These are phyloP conservation scores for Crotalus helleri DNA, from an alignment of 2,113 vertebrate species.

Conservation along the genomic window DNA sequence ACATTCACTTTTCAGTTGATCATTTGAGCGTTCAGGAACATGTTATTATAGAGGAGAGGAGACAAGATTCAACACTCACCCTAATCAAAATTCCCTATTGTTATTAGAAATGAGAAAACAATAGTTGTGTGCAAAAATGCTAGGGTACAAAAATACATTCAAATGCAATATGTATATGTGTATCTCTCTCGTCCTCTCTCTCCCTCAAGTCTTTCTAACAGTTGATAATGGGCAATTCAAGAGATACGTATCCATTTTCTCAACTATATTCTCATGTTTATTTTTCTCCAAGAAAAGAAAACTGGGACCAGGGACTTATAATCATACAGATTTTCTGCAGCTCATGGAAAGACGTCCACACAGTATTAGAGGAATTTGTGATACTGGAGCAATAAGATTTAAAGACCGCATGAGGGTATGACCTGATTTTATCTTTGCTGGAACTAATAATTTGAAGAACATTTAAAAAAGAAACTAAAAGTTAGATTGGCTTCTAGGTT, in stretches of 20 bases:
- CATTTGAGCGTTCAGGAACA: neutral
- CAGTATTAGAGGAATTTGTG: slow-evolving; percentile 66
- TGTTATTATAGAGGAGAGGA: neutral
- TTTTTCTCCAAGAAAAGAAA: slow-evolving; percentile 52
- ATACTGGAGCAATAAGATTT: slow-evolving; percentile 66
- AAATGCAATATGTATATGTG: neutral
- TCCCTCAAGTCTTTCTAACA: no score
- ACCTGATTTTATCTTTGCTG: neutral
- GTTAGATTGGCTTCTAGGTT: neutral
- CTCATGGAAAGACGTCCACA: slow-evolving; percentile 53
- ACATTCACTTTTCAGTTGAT: neutral
- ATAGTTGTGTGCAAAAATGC: neutral
- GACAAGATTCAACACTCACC: neutral
- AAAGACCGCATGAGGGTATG: slow-evolving; percentile 52
- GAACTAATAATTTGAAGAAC: neutral
- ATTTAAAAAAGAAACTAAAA: neutral
- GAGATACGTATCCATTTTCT: neutral
- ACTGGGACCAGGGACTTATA: slow-evolving; percentile 69
- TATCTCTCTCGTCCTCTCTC: neutral
- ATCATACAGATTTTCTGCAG: slow-evolving; percentile 65
- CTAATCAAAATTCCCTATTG: neutral
- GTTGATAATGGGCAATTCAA: neutral
- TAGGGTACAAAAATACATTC: neutral
- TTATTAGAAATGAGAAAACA: neutral
- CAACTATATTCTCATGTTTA: neutral